Evolutionary conservation across 2,888 invertebrate species (phyloP).

Genomic region (Dasypolia templi): DNA sequence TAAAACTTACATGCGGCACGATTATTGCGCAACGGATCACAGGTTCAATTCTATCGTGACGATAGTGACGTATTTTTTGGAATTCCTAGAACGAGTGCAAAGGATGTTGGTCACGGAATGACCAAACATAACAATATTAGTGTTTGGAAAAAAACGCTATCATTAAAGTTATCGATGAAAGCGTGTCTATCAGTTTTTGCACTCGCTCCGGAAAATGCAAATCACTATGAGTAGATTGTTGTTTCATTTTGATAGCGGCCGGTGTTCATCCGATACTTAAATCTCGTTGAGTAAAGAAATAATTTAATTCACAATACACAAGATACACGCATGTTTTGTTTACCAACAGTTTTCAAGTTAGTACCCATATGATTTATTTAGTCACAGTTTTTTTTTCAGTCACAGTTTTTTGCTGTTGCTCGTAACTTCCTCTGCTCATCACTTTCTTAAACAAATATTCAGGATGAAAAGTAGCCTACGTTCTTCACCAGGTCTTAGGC

Average conservation of each 20-base stretch:
- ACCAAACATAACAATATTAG: background rate
- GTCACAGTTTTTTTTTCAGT: too few species aligned
- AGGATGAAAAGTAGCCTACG: background rate
- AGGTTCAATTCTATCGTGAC: background rate
- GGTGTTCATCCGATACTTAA: constrained; percentile 10
- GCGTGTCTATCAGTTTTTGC: constrained; percentile 9
- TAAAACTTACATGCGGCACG: background rate
- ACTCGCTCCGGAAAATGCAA: constrained; percentile 29
- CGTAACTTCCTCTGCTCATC: background rate
- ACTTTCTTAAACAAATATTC: background rate
- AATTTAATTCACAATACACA: constrained; percentile 15
- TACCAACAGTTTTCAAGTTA: constrained; percentile 9
- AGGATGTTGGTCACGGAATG: background rate
- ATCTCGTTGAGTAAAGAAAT: constrained; percentile 8
- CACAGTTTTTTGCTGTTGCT: background rate
- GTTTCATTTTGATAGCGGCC: constrained; percentile 18
- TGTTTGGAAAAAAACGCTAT: constrained; percentile 11
- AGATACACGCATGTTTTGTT: constrained; percentile 11
- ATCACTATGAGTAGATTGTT: constrained; percentile 28
- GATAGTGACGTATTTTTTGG: background rate
- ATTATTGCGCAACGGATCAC: background rate
- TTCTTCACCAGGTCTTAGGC: background rate
- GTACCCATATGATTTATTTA: background rate
- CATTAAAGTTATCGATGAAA: constrained; percentile 12
- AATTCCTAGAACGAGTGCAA: background rate